Evolutionary conservation across 1,140 invertebrate species (phyloP).

Genomic region (Phthorimaea operculella): DNA sequence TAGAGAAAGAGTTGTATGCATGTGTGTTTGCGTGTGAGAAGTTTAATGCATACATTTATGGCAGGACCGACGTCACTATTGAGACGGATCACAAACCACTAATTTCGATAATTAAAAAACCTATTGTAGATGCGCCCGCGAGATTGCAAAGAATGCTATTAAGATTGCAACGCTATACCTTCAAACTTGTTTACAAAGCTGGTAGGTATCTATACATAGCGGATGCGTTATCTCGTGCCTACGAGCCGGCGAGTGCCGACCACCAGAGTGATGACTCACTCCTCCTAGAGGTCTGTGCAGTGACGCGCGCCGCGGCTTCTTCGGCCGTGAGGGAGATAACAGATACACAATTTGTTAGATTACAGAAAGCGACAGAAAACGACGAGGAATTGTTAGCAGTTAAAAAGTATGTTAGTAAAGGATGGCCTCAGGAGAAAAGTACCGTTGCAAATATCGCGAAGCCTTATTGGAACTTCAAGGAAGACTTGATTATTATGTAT

Average conservation of each 20-base stretch:
- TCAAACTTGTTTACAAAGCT: slow-evolving; percentile 29
- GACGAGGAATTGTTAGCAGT: slow-evolving; percentile 3
- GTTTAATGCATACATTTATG: slow-evolving; percentile 10
- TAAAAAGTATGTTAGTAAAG: neutral
- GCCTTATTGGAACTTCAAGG: slow-evolving; percentile 14
- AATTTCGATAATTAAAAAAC: slow-evolving; percentile 8
- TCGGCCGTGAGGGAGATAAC: neutral
- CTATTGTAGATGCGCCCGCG: slow-evolving; percentile 5
- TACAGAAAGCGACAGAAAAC: neutral
- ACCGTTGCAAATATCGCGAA: slow-evolving; percentile 2
- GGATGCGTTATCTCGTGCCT: slow-evolving; percentile 12
- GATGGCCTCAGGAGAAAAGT: slow-evolving; percentile 7
- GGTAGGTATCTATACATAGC: slow-evolving; percentile 37
- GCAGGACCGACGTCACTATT: neutral
- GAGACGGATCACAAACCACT: slow-evolving; percentile 8
- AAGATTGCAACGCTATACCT: slow-evolving; percentile 32
- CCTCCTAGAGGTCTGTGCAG: neutral
- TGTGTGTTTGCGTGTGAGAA: slow-evolving; percentile 13
- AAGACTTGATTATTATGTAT: slow-evolving; percentile 26
- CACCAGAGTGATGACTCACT: neutral
- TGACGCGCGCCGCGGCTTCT: neutral
- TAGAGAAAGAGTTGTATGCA: slow-evolving; percentile 16
- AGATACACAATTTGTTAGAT: slow-evolving; percentile 3
- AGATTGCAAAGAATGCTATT: slow-evolving; percentile 38
- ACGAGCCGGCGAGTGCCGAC: neutral